Evolutionary conservation across 2,888 invertebrate genomes (phyloP).

Genomic region (Adelphocoris suturalis): DNA sequence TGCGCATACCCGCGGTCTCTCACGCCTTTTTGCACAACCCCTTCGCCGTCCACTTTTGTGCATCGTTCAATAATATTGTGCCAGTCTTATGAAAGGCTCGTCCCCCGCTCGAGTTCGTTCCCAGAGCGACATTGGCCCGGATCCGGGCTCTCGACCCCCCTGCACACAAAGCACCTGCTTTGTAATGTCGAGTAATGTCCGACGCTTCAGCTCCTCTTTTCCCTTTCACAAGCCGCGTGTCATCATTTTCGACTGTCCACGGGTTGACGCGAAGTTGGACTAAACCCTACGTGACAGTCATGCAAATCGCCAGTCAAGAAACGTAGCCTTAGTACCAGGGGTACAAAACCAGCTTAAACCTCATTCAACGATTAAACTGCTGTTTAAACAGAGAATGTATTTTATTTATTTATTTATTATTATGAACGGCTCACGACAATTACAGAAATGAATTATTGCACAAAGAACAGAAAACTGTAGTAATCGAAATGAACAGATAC

Average conservation of each 20-base stretch:
- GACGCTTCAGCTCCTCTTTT: background rate
- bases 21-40: conserved; percentile 20
- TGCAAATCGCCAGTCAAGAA: too few species aligned
- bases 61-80: conserved; percentile 20
- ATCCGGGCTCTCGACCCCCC: background rate
- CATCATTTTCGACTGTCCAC: background rate
- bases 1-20: conserved; percentile 1
- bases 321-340: too few species aligned
- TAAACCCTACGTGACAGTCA: background rate
- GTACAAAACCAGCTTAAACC: too few species aligned
- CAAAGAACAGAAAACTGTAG: too few species aligned
- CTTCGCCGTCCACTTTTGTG: background rate
- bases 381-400: too few species aligned
- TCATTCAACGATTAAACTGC: too few species aligned
- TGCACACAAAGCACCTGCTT: conserved; percentile 47
- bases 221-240: conserved; percentile 1
- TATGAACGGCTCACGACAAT: too few species aligned
- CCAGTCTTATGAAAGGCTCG: background rate
- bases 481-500: too few species aligned
- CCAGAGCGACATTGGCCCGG: conserved; percentile 41
- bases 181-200: conserved; percentile 38
- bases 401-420: too few species aligned
- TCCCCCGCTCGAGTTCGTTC: background rate
- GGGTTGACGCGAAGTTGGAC: background rate
- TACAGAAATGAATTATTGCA: too few species aligned